Evolutionary conservation across 2,888 invertebrate genomes (phyloP).

Genomic region (Pristionchus arcanus): DNA sequence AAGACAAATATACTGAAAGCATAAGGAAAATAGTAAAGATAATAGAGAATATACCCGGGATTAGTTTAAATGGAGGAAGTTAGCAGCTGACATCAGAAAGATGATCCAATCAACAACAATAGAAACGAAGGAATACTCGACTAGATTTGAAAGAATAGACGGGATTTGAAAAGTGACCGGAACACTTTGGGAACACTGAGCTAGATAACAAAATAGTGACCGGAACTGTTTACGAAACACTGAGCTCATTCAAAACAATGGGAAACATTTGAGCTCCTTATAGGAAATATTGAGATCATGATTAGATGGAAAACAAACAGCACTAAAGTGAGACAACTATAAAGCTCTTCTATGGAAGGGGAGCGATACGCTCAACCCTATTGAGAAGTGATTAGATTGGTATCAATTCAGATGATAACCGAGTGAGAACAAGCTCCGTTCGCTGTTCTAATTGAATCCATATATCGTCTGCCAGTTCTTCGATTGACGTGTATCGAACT

Average conservation of each 20-base stretch:
- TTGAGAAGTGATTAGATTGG: constrained; percentile 58
- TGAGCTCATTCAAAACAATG: constrained; percentile 35
- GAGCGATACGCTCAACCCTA: constrained; percentile 36
- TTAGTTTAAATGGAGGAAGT: neutral
- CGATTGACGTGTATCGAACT: constrained; percentile 90
- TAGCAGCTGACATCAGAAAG: constrained; percentile 12
- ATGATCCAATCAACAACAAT: constrained; percentile 8
- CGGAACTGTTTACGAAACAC: constrained; percentile 2
- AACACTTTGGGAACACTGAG: constrained; percentile 3
- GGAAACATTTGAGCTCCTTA: constrained; percentile 25
- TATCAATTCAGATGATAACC: constrained; percentile 69
- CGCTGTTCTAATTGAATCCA: constrained; percentile 70
- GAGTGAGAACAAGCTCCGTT: constrained; percentile 72
- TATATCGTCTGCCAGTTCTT: constrained; percentile 91
- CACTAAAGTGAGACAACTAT: constrained; percentile 34
- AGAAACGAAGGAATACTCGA: constrained; percentile 12
- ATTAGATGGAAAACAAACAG: neutral
- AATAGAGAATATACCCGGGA: neutral
- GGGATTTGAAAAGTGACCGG: constrained; percentile 31
- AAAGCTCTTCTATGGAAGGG: constrained; percentile 3
- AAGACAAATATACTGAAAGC: neutral
- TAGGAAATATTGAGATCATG: neutral
- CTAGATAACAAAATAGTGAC: neutral
- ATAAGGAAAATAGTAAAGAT: neutral
- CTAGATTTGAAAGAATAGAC: constrained; percentile 30